Conservation (phyloP, 1,140 invertebrate genomes). For the Drosophila malerkotliana region DNA sequence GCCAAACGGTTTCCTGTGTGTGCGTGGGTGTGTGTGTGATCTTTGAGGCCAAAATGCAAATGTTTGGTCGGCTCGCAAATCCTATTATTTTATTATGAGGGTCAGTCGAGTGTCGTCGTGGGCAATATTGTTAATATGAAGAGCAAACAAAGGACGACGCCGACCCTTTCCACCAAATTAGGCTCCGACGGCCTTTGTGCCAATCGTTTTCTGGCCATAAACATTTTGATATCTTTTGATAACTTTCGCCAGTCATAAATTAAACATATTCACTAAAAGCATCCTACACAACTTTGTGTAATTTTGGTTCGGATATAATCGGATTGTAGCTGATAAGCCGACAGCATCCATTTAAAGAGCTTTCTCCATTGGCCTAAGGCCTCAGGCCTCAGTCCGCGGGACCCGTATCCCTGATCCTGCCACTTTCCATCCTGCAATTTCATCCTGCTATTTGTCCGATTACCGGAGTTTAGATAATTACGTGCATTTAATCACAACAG, state of each 20-base stretch:
- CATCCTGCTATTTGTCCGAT: constrained; percentile 36
- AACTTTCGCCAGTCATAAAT: constrained; percentile 36
- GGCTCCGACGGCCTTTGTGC: constrained; percentile 6
- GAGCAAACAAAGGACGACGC: constrained; percentile 43
- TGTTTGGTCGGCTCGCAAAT: constrained; percentile 52
- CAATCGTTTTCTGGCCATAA: constrained; percentile 18
- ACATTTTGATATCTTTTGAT: constrained; percentile 43
- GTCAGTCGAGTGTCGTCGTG: constrained; percentile 50
- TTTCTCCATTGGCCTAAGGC: not conserved
- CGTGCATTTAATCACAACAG: constrained; percentile 62
- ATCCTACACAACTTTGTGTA: constrained; percentile 18
- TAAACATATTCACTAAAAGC: constrained; percentile 26
- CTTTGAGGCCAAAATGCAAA: constrained; percentile 61
- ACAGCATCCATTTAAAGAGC: constrained; percentile 34
- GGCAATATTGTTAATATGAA: constrained; percentile 57
- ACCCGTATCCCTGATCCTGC: not conserved
- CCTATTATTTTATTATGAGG: constrained; percentile 63
- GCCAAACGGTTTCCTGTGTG: constrained; percentile 32
- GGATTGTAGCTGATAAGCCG: constrained; percentile 28
- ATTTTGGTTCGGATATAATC: constrained; percentile 24
- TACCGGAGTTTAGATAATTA: constrained; percentile 45
- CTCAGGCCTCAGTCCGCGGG: not conserved
- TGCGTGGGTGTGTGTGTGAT: constrained; percentile 29
- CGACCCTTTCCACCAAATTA: constrained; percentile 1
- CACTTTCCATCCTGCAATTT: constrained; percentile 13